Evolutionary conservation across 64 coral and sea anemone genomes (phyloP), one percentile per base, ranked within the genome.

Genomic region (Exaiptasia diaphana): DNA sequence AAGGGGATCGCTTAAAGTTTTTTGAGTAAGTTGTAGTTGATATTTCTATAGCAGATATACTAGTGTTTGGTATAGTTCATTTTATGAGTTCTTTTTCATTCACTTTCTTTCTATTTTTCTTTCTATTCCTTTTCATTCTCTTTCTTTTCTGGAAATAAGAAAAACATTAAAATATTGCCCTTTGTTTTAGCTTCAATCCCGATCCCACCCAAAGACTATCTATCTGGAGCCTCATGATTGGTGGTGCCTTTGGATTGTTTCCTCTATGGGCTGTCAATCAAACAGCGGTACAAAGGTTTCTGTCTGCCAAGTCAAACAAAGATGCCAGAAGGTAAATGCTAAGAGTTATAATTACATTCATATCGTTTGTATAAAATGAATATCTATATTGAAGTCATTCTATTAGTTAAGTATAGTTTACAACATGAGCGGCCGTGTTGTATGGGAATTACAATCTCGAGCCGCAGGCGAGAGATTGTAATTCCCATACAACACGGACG

Each of bases 241-340:
- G 93, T 78, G 93, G 93, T 40, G 93, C 93, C 2, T 79, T 97
- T 74, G 93, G 88, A 20, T 56, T 97, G 38, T 91, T 97, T 48
- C 93, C 93, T 9, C 74, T 97, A 9, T 97, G 93, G 93, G 83
- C 93, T 39, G 93, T 97, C 8, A 97, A 97, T 77, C 93, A 97
- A 48, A 97, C 93, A 26, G 93, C 93, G 28, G 93, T 97, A 20
- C 93, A 97, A 44, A 76, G 93, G 45, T 97, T 97, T 55, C 70
- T 97, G 42, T 58, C 93, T 50, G 88, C 78, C 5, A 97, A 91
- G 38, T 97, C 93, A 5, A 49, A 85, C 36, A 91, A 69, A 74
- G 88, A 97, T 64, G 93, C 88, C 31, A 87, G 90, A 82, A 77
- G 73, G 93, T 97, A 54, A 80, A 71, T 64, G 8, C 20, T 46